phyloP scores from a whole-genome alignment of 2,888 invertebrate genomes.

The Microchrysa polita region DNA sequence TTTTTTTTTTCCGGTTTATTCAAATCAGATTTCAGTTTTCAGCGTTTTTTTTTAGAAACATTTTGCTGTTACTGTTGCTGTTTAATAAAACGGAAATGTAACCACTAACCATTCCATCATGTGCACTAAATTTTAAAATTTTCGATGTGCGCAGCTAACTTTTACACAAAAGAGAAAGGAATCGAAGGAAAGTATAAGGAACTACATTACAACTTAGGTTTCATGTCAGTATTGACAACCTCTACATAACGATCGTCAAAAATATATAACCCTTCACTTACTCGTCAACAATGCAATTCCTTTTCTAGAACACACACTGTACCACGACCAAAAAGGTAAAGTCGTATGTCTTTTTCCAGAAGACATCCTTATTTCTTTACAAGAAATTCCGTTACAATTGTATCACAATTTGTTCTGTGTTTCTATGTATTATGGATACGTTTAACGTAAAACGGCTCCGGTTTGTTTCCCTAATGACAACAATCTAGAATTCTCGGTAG shows the following conservation, averaged over 20 bases:
- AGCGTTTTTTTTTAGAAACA: background rate
- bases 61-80: background rate
- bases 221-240: no score
- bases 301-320: conserved; percentile 7
- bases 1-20: background rate
- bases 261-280: no score
- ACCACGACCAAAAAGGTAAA: background rate
- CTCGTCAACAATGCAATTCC: no score
- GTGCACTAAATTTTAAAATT: background rate
- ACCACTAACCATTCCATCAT: background rate
- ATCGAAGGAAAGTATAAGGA: no score
- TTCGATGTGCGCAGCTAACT: background rate
- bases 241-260: no score
- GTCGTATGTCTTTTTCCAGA: background rate
- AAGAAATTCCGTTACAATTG: conserved; percentile 20
- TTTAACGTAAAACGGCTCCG: background rate
- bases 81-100: background rate
- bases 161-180: no score
- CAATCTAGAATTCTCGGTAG: background rate
- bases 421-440: conserved; percentile 7
- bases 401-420: background rate
- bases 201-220: no score
- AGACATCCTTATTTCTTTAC: background rate
- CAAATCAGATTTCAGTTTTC: background rate
- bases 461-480: conserved; percentile 9